Evolutionary conservation across 2,797 vertebrate species (phyloP).

Genomic region (Etheostoma nigrum): DNA sequence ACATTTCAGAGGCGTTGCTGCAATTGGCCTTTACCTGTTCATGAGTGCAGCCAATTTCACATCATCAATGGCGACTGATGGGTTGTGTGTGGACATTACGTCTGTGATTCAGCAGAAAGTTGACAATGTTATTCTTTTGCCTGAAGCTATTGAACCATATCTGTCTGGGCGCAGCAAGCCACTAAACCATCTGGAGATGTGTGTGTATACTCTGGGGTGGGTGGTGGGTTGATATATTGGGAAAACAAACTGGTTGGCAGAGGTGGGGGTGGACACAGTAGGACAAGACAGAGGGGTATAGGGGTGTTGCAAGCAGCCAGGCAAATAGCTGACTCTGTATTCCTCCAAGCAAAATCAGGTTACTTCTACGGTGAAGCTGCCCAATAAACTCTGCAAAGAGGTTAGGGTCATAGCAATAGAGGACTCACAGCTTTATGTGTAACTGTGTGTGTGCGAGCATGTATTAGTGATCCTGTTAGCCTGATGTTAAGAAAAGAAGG

Average conservation of each 20-base stretch:
- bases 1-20: constrained; percentile 23
- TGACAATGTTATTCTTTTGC: constrained; percentile 58
- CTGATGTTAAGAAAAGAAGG: constrained; percentile 27
- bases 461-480: constrained; percentile 26
- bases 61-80: constrained; percentile 15
- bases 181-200: constrained; percentile 44
- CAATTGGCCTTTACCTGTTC: constrained; percentile 39
- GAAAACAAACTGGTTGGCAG: constrained; percentile 47
- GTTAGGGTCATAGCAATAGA: constrained; percentile 72
- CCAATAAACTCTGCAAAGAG: constrained; percentile 77
- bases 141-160: constrained; percentile 55
- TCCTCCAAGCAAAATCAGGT: constrained; percentile 75
- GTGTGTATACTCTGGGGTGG: constrained; percentile 9
- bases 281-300: constrained; percentile 28
- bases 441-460: constrained; percentile 8
- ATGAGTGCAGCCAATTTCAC: constrained; percentile 38
- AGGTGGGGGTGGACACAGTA: constrained; percentile 28
- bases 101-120: constrained; percentile 66
- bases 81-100: constrained; percentile 44
- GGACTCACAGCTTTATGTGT: constrained; percentile 60
- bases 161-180: constrained; percentile 38
- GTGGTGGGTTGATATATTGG: constrained; percentile 41
- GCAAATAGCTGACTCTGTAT: constrained; percentile 79
- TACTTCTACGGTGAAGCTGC: constrained; percentile 68
- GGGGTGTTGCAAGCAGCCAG: constrained; percentile 47